These are phyloP conservation scores for Microctonus brassicae DNA, from an alignment of 2,888 invertebrate genomes.

Conservation along the genomic window DNA sequence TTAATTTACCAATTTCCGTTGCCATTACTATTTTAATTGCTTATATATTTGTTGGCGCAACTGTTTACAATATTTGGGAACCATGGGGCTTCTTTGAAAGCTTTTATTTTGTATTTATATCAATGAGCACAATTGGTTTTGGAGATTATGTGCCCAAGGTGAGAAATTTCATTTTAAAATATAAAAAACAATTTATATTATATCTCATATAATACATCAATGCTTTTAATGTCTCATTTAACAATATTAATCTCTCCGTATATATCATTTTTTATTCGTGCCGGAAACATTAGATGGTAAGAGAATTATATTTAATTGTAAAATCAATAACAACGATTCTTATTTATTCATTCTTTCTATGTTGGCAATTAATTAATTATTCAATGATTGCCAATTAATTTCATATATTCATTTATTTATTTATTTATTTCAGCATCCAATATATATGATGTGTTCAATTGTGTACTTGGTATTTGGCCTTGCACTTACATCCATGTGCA, in stretches of 20 bases:
- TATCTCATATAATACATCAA: neutral
- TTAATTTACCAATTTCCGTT: slow-evolving; percentile 92
- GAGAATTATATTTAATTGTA: slow-evolving; percentile 41
- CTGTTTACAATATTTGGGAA: slow-evolving; percentile 83
- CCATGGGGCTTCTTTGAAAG: slow-evolving; percentile 93
- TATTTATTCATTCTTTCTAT: neutral
- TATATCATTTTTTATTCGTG: slow-evolving; percentile 55
- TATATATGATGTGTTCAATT: slow-evolving; percentile 91
- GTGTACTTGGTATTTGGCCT: slow-evolving; percentile 94
- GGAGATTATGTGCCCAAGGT: slow-evolving; percentile 90
- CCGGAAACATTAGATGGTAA: slow-evolving; percentile 65
- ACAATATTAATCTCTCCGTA: slow-evolving; percentile 54
- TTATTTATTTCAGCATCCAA: slow-evolving; percentile 77
- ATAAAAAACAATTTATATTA: neutral
- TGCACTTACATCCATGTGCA: slow-evolving; percentile 96
- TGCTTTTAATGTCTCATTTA: slow-evolving; percentile 6
- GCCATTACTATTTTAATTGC: slow-evolving; percentile 86
- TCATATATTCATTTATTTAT: slow-evolving; percentile 27
- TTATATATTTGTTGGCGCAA: slow-evolving; percentile 90
- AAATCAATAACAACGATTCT: neutral
- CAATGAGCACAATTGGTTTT: slow-evolving; percentile 97
- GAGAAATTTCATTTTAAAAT: no score
- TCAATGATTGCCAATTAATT: no score
- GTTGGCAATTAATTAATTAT: slow-evolving; percentile 52
- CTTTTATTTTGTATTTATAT: slow-evolving; percentile 97